Base-by-base conservation (phyloP, 2,113 vertebrate genomes). In the Pagrus major region DNA sequence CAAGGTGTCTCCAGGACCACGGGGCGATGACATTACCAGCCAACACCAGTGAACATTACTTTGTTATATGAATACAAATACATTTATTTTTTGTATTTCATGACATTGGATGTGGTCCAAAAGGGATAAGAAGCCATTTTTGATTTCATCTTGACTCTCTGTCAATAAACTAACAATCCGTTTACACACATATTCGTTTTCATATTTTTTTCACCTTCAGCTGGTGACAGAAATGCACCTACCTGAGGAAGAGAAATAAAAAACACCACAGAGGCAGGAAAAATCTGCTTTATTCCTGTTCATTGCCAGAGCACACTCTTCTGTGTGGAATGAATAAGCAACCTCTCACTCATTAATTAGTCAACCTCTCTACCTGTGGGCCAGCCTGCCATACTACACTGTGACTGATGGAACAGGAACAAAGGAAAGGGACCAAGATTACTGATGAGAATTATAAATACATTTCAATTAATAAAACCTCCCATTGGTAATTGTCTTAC, bases 401-500 rank as follows among this genome's bases (percentile, higher is more conserved):
- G 67, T 91, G 85, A 92, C 89, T 83, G 88, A 92, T 91, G 66
- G 76, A 87, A 87, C 77, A 63, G 49, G 85, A 90, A 87, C 75
- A 81, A 88, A 86, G 70, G 77, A 84, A 74, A 33, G 72, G 74
- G 78, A 56, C 73, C 23, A 3, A 86, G 74, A 91, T 90, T 88
- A 84, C 88, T 83, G 80, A 90, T 89, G 88, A 90, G 88, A 82
- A 81, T 91, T 92, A 90, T 92, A 92, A 90, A 90, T 87, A 90
- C 88, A 87, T 89, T 86, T 91, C 64, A 88, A 86, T 88, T 90
- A 85, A 86, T 81, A 78, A 79, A 82, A 71, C 39, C 21, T 44
- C 71, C 59, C 78, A 70, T 69, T 70, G 72, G 78, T 84, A 76
- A 79, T 77, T 89, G 81, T 80, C 69, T 42, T 56, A 81, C 80